A percentile compares a stretch with the other conserved stretches of the same genome.
Evolutionary conservation across 2,888 invertebrate genomes (phyloP).

Genomic region (Eurytoma adleriae): DNA sequence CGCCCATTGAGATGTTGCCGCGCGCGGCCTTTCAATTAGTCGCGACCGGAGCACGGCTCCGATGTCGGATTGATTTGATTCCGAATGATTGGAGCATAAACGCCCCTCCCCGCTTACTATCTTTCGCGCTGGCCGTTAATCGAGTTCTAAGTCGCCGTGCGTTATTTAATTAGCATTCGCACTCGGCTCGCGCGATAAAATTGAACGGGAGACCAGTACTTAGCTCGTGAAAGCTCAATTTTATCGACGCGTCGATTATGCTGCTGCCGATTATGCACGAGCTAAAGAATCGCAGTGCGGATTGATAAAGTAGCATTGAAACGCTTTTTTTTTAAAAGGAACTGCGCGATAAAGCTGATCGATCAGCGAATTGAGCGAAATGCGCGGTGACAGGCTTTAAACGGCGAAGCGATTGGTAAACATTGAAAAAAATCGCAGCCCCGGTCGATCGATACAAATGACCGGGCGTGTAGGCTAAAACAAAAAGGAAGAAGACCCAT

Average conservation of each 20-base stretch:
- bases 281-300: no score
- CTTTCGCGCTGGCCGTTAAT: not conserved
- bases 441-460: slow-evolving; percentile 34
- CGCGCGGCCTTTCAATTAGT: slow-evolving; percentile 34
- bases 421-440: not conserved
- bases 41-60: not conserved
- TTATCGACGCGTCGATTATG: no score
- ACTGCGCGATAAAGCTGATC: not conserved
- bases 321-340: no score
- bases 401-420: not conserved
- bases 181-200: no score
- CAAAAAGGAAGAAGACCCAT: slow-evolving; percentile 18
- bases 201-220: no score
- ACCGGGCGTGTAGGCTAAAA: not conserved
- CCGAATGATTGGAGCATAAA: not conserved
- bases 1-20: slow-evolving; percentile 33
- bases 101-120: not conserved
- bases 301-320: no score
- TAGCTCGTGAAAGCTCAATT: no score
- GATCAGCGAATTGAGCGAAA: not conserved
- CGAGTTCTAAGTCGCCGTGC: not conserved
- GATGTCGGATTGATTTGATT: slow-evolving; percentile 44
- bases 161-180: not conserved
- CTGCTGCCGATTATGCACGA: no score
- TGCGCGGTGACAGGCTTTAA: not conserved